A percentile compares a stretch with the other conserved stretches of the same genome.
Conservation (phyloP, 2,888 invertebrate genomes). For the Zhuqinia jingwanae region DNA sequence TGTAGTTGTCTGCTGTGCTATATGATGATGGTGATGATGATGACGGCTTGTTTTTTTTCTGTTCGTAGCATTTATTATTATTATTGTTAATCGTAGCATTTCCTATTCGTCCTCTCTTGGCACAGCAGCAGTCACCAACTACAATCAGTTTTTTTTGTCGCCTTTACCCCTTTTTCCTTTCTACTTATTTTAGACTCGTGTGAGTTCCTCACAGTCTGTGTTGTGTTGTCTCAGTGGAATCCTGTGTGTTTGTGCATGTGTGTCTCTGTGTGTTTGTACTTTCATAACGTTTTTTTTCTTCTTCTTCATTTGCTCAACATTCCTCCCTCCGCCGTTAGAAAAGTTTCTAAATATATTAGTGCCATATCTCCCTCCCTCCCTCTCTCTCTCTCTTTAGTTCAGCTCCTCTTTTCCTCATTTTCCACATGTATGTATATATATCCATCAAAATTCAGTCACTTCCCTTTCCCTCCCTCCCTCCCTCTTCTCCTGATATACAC, state of each 20-base stretch:
- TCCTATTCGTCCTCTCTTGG: slow-evolving; percentile 20
- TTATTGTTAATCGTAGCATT: no score
- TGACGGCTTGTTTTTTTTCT: no score
- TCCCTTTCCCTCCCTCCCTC: neutral
- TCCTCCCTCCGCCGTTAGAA: slow-evolving; percentile 3
- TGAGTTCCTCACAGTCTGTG: neutral
- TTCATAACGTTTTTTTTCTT: neutral
- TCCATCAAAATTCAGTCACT: slow-evolving; percentile 9
- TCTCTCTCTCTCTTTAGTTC: no score
- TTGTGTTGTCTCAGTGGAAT: neutral
- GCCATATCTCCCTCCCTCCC: neutral
- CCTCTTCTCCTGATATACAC: no score
- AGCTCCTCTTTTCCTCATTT: no score
- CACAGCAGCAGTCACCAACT: no score
- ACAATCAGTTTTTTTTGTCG: neutral
- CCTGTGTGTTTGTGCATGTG: neutral
- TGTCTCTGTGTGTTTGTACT: neutral
- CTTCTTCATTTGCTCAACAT: slow-evolving; percentile 9
- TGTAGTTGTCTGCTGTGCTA: no score
- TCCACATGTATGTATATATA: neutral
- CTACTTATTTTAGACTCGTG: neutral
- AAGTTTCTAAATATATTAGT: neutral
- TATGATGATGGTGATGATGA: no score
- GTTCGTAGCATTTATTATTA: no score
- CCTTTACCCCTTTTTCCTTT: slow-evolving; percentile 36